These are phyloP conservation scores for Scaeva pyrastri DNA, from an alignment of 2,888 invertebrate species.

Conservation along the genomic window DNA sequence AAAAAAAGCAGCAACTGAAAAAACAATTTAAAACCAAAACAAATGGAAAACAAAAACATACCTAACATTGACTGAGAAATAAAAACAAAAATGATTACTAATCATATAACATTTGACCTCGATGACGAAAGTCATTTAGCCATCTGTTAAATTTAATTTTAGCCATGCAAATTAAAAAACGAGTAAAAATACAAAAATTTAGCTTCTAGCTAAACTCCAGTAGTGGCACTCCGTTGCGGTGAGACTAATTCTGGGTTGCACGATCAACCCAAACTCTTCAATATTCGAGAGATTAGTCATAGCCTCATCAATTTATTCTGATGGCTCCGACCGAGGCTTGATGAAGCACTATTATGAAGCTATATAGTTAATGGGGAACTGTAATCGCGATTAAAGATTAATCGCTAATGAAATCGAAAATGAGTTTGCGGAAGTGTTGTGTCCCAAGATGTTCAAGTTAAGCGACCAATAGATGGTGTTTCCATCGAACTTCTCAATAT, in stretches of 20 bases:
- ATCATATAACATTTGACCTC: constrained; percentile 49
- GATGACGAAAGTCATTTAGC: constrained; percentile 36
- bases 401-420: constrained; percentile 41
- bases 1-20: neutral
- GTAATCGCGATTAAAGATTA: constrained; percentile 22
- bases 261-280: neutral
- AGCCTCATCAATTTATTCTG: neutral
- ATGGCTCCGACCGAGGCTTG: neutral
- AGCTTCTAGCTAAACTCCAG: constrained; percentile 29
- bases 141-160: constrained; percentile 51
- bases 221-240: neutral
- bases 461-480: constrained; percentile 28
- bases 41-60: constrained; percentile 6
- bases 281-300: constrained; percentile 43
- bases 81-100: constrained; percentile 10
- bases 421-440: constrained; percentile 60
- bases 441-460: neutral
- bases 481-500: constrained; percentile 44
- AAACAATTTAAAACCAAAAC: neutral
- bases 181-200: too few species aligned
- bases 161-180: constrained; percentile 46
- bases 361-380: constrained; percentile 15
- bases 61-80: neutral
- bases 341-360: constrained; percentile 1
- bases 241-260: constrained; percentile 16